Percentiles rank a stretch among this genome's conserved stretches.
Evolutionary conservation across 2,888 invertebrate genomes (phyloP).

Genomic region (Marronus borbonicus): DNA sequence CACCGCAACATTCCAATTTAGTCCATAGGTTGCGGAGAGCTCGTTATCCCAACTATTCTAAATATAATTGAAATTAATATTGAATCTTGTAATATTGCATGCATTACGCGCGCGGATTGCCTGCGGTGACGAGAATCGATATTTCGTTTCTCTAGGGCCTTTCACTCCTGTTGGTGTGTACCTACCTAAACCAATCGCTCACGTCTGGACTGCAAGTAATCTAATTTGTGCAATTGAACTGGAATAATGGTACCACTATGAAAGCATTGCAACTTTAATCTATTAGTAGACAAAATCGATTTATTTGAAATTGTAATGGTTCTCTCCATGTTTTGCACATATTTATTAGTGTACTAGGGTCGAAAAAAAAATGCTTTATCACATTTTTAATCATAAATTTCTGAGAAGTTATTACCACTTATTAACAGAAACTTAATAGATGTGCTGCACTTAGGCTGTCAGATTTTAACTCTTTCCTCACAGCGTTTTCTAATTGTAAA

Average conservation of each 20-base stretch:
- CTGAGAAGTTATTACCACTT: too few species aligned
- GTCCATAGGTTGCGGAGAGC: slow-evolving; percentile 48
- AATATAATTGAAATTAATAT: slow-evolving; percentile 57
- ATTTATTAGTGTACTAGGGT: too few species aligned
- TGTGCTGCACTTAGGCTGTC: too few species aligned
- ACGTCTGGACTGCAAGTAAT: slow-evolving; percentile 19
- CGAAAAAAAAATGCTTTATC: too few species aligned
- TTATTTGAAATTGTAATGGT: background rate
- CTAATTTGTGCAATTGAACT: background rate
- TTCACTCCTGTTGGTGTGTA: slow-evolving; percentile 1
- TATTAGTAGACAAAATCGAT: background rate
- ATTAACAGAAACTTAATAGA: too few species aligned
- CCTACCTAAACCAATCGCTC: background rate
- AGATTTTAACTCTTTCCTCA: too few species aligned
- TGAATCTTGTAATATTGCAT: slow-evolving; percentile 47
- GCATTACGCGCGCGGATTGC: slow-evolving; percentile 37
- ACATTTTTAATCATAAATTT: too few species aligned
- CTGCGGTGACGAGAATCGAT: slow-evolving; percentile 39
- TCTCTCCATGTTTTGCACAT: too few species aligned
- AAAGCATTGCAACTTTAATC: background rate
- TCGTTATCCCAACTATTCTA: slow-evolving; percentile 53
- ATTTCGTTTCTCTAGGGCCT: slow-evolving; percentile 33
- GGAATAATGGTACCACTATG: background rate
- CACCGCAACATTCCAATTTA: slow-evolving; percentile 49
- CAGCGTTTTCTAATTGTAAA: too few species aligned